These are phyloP conservation scores for Matsumyia berberina DNA, from an alignment of 2,888 invertebrate species.

Conservation along the genomic window DNA sequence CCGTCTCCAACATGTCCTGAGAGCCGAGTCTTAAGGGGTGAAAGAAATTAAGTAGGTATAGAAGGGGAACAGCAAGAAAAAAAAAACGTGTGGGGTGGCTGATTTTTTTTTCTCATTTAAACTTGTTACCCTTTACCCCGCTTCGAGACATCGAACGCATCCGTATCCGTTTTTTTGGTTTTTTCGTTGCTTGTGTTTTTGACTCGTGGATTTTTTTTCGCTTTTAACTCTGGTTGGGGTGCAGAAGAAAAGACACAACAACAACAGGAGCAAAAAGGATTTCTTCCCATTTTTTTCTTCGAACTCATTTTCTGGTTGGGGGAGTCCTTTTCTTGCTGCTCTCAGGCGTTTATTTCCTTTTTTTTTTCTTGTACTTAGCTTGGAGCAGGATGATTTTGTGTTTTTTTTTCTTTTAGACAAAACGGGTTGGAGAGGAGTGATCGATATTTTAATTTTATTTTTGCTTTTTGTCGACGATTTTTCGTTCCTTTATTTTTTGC, in stretches of 20 bases:
- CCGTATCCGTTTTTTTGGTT: slow-evolving; percentile 69
- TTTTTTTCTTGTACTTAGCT: slow-evolving; percentile 61
- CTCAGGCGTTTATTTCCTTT: slow-evolving; percentile 71
- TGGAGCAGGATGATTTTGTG: slow-evolving; percentile 58
- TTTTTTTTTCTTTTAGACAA: slow-evolving; percentile 64
- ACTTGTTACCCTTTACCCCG: slow-evolving; percentile 76
- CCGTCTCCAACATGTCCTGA: slow-evolving; percentile 67
- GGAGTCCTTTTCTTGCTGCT: slow-evolving; percentile 64
- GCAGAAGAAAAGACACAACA: slow-evolving; percentile 61
- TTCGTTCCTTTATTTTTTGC: no score
- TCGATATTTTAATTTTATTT: slow-evolving; percentile 83
- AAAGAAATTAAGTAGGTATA: slow-evolving; percentile 74
- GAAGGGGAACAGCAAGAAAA: slow-evolving; percentile 54
- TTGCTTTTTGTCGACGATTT: slow-evolving; percentile 76
- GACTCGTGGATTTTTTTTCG: slow-evolving; percentile 63
- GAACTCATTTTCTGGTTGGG: slow-evolving; percentile 67
- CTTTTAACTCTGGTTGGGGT: slow-evolving; percentile 58
- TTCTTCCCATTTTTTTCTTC: slow-evolving; percentile 55
- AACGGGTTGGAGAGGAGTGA: slow-evolving; percentile 83
- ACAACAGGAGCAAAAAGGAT: slow-evolving; percentile 68
- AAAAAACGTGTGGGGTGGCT: slow-evolving; percentile 65
- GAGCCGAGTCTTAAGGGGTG: slow-evolving; percentile 73
- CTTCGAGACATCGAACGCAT: slow-evolving; percentile 72
- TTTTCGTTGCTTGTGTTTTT: slow-evolving; percentile 71
- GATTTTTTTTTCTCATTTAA: slow-evolving; percentile 75